Conservation (phyloP, 1,140 invertebrate species). For the Aricia agestis region DNA sequence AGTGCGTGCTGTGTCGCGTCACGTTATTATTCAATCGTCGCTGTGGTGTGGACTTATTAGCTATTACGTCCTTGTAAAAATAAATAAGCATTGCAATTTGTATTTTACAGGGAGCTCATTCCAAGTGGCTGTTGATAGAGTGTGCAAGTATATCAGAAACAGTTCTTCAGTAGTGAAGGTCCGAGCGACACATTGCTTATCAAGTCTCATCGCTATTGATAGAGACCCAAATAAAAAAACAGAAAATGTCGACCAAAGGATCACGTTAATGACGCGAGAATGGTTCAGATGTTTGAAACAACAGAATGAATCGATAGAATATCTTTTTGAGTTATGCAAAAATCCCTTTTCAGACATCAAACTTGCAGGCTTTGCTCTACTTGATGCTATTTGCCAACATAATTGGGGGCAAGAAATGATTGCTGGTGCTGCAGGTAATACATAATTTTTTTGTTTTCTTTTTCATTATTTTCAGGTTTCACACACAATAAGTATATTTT, state of each 20-base stretch:
- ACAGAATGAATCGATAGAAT: constrained; percentile 54
- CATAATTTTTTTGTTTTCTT: too few relatives aligned
- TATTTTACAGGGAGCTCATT: constrained; percentile 6
- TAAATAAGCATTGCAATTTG: constrained; percentile 7
- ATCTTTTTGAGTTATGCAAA: constrained; percentile 71
- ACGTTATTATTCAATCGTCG: too few relatives aligned
- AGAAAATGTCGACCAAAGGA: constrained; percentile 58
- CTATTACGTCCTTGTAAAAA: not conserved
- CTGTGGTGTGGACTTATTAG: too few relatives aligned
- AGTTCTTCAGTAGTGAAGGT: constrained; percentile 79
- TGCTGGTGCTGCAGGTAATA: constrained; percentile 74
- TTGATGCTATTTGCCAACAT: constrained; percentile 76
- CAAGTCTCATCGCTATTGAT: constrained; percentile 74
- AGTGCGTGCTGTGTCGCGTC: too few relatives aligned
- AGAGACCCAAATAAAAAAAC: constrained; percentile 35
- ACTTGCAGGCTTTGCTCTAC: constrained; percentile 71
- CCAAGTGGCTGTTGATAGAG: constrained; percentile 65
- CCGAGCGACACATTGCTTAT: constrained; percentile 78
- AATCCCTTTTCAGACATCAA: constrained; percentile 82
- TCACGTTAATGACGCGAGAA: constrained; percentile 69
- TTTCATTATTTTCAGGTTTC: too few relatives aligned
- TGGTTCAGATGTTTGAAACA: constrained; percentile 75
- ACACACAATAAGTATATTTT: too few relatives aligned
- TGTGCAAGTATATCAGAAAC: constrained; percentile 75
- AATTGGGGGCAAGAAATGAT: constrained; percentile 81